Evolutionary conservation across 2,888 invertebrate genomes (phyloP), one percentile per base, ranked within the genome.

Genomic region (Trissolcus japonicus): DNA sequence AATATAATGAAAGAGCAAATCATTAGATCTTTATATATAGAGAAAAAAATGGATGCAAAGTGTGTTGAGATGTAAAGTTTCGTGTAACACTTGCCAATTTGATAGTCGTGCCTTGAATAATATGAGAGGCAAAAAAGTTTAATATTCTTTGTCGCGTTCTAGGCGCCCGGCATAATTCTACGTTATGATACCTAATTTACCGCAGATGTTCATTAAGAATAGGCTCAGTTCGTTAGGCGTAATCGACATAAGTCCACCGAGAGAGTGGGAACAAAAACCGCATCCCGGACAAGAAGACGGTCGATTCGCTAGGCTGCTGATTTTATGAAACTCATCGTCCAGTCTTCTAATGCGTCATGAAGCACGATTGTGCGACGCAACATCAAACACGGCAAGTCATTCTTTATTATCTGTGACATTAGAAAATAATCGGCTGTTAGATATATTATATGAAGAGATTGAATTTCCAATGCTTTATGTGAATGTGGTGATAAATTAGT

Each of bases 231-330:
- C 67, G 62, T 74, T 74, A 74, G 53, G 48, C 51, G 59, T 56
- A 62, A 56, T 74, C 65, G 65, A 62, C 69, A 46, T 16, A 46
- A n/a, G 62, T 62, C 48, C 40, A 72, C 51, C 4, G 53, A 16
- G 46, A 29, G 35, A 35, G 35, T 35, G 56, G 67, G 29, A 53
- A 74, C 67, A 74, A 74, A 67, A 74, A 62, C 9, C 35, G 43
- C 56, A 46, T 21, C 53, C 21, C 53, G 54, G 41, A 69, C 57
- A 67, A 61, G 51, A 25, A 81, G 82, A 82, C 81, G 75, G 79
- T 78, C 76, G 85, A 83, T 82, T 82, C 60, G 80, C 59, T 66
- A 54, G 51, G 76, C 83, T 83, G 82, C 80, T 82, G 78, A 40
- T 82, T 81, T 77, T 79, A 73, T 81, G 79, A 81, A 80, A 81